phyloP scores from a whole-genome alignment of 2,113 vertebrate species.

The Scophthalmus maximus region DNA sequence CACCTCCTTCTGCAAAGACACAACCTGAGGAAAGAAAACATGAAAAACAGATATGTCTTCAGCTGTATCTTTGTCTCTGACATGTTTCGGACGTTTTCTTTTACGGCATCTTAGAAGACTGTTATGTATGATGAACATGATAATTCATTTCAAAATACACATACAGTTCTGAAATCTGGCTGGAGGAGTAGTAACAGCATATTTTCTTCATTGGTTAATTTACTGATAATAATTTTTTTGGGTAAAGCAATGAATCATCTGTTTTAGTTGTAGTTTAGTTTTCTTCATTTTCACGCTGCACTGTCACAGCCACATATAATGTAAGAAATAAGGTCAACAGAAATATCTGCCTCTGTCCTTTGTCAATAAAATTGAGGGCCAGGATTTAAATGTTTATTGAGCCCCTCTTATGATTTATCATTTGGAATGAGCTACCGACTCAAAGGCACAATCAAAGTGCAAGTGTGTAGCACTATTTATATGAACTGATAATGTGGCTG shows the following conservation, averaged over 20 bases:
- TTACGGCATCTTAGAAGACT: too few relatives aligned
- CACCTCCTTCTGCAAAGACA: conserved; percentile 52
- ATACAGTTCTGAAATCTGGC: too few relatives aligned
- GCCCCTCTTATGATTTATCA: neutral
- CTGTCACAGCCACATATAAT: neutral
- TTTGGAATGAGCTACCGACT: neutral
- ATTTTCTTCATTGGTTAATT: neutral
- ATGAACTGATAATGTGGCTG: neutral
- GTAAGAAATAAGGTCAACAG: too few relatives aligned
- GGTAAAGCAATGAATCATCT: neutral
- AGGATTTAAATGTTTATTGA: neutral
- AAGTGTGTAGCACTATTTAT: neutral
- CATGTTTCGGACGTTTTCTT: too few relatives aligned
- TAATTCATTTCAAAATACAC: too few relatives aligned
- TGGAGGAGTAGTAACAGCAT: too few relatives aligned
- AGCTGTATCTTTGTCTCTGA: neutral
- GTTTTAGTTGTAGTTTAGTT: neutral
- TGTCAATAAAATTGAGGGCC: neutral
- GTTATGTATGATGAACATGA: too few relatives aligned
- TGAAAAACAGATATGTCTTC: neutral
- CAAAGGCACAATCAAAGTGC: neutral
- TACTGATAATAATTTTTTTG: neutral
- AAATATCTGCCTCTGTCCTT: neutral
- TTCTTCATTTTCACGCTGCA: neutral
- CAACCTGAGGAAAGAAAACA: conserved; percentile 35